Base-by-base conservation (phyloP, 2,797 vertebrate species). In the Apogon hyalosoma region DNA sequence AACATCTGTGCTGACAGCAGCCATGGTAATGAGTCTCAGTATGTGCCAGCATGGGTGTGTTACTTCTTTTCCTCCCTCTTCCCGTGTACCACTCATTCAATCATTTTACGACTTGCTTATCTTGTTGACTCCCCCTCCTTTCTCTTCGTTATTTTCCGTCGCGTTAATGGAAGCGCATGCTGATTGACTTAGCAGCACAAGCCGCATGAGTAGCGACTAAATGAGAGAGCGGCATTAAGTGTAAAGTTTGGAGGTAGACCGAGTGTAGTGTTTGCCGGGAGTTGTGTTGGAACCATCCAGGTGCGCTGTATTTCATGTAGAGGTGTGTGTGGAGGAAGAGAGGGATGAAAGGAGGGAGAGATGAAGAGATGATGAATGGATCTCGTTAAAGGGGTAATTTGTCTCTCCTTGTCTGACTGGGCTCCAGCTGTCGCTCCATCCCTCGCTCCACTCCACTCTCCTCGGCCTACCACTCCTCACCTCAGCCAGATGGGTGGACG, bases 321-420 rank as follows among this genome's bases (percentile, higher is more conserved):
- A 87, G 80, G 88, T 82, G 85, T 76, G 85, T 76, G 33, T 36
- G 9, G 33, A 69, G 66, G 52, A 79, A 85, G 69, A 62, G 73
- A 72, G 64, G 67, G 72, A 69, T 64, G 57, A 74, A 57, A 73
- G 73, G 67, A 62, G 73, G 62, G 52, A 55, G 86, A 75, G 90
- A 88, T 87, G 90, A 87, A 90, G 87, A 83, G 88, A 94, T 95
- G 94, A 95, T 95, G 89, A 95, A 95, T 94, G 91, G 86, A 88
- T 93, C 92, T 95, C 93, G 94, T 95, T 94, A 94, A 92, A 88
- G 86, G 86, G 89, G 93, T 93, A 95, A 95, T 95, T 94, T 95
- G 94, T 95, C 93, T 94, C 93, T 93, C 89, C 93, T 94, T 93
- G 79, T 93, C 89, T 94, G 93, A 94, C 92, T 93, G 91, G 89